Evolutionary conservation across 2,888 invertebrate species (phyloP), one percentile per base, ranked within the genome.

Genomic region (Xylophagus ater): DNA sequence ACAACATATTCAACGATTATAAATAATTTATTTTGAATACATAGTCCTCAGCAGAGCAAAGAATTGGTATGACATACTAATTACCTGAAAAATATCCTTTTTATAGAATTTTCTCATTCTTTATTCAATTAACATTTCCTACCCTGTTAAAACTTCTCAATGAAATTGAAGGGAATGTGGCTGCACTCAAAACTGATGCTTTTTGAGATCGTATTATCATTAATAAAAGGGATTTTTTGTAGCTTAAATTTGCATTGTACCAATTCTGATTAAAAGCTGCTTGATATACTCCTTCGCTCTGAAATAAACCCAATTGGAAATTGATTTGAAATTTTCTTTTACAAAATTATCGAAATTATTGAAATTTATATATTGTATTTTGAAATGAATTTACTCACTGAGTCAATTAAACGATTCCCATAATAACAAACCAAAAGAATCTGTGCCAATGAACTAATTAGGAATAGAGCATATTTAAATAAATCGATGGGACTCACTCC

Each of bases 31-130:
- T 14, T 58, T 47, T 5, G 45, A 37, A 35, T 60, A 61, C 56
- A 61, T 59, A 2, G 59, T 59, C 6, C 57, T 52, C 9, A 60
- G 32, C 2, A 61, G 40, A 3, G 60, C 59, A 25, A 59, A 61
- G 37, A 60, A 60, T 40, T 60, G 60, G 37, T 60, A 61, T 4
- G 60, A 59, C 3, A 61, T 41, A 33, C 58, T 58, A 20, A 57
- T 45, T 4, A 61, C 46, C 61, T 61, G 45, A 2, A 53, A 24
- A n/a, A 31, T 17, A 17, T 13, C 7, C 17, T 33, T n/a, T 12
- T 8, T 13, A 13, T 6, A 34, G n/a, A n/a, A n/a, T n/a, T n/a
- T n/a, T n/a, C n/a, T n/a, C n/a, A n/a, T n/a, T 23, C 3, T 8
- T 6, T 9, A 23, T 23, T 23, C 4, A n/a, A 33, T 32, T 19